Evolutionary conservation across 1,140 invertebrate species (phyloP).

Genomic region (Hypothenemus hampei): DNA sequence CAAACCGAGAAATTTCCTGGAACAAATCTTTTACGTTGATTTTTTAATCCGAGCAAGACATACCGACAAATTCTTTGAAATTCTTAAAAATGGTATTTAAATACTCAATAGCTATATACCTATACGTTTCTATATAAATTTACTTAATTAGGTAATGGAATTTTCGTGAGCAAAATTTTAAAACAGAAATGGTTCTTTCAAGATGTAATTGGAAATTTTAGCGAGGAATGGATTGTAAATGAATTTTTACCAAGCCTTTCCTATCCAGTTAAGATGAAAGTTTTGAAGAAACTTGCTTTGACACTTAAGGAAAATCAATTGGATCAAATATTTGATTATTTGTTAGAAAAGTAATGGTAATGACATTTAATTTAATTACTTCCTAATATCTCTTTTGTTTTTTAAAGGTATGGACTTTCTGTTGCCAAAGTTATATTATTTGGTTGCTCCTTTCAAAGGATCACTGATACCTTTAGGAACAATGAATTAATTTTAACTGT

Average conservation of each 20-base stretch:
- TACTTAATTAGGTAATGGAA: slow-evolving; percentile 12
- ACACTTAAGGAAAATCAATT: slow-evolving; percentile 4
- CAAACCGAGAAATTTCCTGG: no score
- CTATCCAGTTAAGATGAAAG: slow-evolving; percentile 5
- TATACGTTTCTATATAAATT: no score
- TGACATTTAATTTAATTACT: not conserved
- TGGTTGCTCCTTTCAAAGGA: slow-evolving; percentile 10
- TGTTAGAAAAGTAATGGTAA: slow-evolving; percentile 7
- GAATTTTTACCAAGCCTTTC: slow-evolving; percentile 4
- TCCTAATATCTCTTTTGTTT: no score
- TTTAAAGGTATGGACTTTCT: slow-evolving; percentile 18
- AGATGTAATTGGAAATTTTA: slow-evolving; percentile 4
- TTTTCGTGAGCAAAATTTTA: slow-evolving; percentile 8
- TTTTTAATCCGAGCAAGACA: no score
- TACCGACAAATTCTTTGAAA: no score
- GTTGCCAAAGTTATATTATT: slow-evolving; percentile 8
- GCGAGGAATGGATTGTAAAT: not conserved
- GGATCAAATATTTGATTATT: slow-evolving; percentile 6
- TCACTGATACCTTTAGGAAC: not conserved
- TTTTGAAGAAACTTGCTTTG: slow-evolving; percentile 8
- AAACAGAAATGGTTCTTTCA: slow-evolving; percentile 19
- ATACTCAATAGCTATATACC: no score
- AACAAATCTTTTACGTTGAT: no score
- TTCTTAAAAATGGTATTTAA: no score
- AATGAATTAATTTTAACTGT: slow-evolving; percentile 2